Conservation (phyloP, 92 coral and sea anemone species). For the Desmophyllum pertusum region DNA sequence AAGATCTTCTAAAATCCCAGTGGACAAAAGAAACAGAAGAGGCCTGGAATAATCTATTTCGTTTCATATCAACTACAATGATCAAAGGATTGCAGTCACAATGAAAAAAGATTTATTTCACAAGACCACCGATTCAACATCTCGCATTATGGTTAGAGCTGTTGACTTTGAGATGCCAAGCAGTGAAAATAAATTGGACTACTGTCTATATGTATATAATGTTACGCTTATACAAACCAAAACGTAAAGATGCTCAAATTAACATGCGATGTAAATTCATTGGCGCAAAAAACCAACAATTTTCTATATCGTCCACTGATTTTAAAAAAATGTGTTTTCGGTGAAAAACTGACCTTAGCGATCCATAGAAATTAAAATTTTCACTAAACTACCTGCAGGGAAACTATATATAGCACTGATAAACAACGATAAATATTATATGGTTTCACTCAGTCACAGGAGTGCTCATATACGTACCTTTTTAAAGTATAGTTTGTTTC, state of each 20-base stretch:
- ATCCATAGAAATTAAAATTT: not conserved
- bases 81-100: slow-evolving; percentile 66
- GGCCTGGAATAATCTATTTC: slow-evolving; percentile 82
- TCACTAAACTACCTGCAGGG: not conserved
- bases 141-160: not conserved
- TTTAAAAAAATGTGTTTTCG: not conserved
- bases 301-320: not conserved
- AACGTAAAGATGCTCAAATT: not conserved
- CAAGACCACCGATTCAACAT: not conserved
- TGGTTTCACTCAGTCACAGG: not conserved
- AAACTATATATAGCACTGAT: not conserved
- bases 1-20: slow-evolving; percentile 68
- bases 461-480: not conserved
- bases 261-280: not conserved
- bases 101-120: not conserved
- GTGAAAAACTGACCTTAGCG: not conserved
- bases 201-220: not conserved
- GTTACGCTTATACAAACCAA: not conserved
- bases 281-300: not conserved
- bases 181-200: not conserved
- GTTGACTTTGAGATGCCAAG: not conserved
- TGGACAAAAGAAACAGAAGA: slow-evolving; percentile 81
- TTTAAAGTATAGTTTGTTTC: not conserved
- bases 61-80: slow-evolving; percentile 81
- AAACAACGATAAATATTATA: not conserved